Conservation (phyloP, 2,113 vertebrate species). For the Smithornis capensis region DNA sequence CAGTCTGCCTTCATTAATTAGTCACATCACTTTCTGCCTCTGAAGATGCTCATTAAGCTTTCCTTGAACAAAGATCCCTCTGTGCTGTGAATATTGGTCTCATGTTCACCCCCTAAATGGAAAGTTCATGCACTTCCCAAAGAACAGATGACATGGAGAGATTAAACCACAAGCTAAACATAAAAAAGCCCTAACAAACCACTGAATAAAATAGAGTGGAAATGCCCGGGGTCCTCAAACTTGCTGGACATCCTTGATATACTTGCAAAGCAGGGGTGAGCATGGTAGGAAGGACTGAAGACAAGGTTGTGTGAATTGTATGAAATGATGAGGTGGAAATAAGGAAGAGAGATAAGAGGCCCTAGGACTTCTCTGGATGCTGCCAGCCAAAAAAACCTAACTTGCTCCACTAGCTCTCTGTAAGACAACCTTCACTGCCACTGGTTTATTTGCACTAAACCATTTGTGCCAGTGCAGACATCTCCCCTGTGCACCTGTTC, state of each 20-base stretch:
- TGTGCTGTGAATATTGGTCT: neutral
- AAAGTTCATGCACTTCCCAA: neutral
- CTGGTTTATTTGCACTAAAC: neutral
- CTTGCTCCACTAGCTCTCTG: neutral
- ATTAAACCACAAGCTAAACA: neutral
- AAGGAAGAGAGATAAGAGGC: neutral
- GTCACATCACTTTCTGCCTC: neutral
- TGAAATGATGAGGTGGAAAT: neutral
- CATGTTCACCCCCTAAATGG: neutral
- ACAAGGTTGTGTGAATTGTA: neutral
- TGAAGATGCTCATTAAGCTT: conserved; percentile 21
- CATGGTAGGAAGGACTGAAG: neutral
- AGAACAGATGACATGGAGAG: neutral
- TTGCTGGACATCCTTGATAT: neutral
- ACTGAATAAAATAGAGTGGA: neutral
- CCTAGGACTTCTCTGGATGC: neutral
- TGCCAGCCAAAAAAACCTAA: neutral
- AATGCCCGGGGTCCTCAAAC: neutral
- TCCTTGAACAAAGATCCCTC: neutral
- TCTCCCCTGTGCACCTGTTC: neutral
- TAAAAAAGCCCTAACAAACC: neutral
- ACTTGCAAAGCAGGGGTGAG: neutral
- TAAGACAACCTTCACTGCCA: neutral
- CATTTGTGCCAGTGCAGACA: neutral
- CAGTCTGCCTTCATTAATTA: neutral